These are phyloP conservation scores for Drosophila parthenogenetica DNA, from an alignment of 2,888 invertebrate genomes.

Conservation along the genomic window DNA sequence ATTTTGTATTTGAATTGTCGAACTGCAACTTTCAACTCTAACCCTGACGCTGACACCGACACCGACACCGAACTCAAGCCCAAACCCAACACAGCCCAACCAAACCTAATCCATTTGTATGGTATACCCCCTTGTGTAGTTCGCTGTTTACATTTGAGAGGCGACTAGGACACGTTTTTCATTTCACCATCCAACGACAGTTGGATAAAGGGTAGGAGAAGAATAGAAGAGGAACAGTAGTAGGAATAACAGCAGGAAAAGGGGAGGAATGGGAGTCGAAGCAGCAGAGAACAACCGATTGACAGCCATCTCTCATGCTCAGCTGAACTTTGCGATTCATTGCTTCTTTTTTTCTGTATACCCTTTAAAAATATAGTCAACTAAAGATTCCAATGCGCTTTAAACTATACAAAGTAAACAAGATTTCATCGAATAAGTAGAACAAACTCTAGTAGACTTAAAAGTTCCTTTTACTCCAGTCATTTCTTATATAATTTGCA, in stretches of 20 bases:
- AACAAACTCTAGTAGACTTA: no score
- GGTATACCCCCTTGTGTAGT: background rate
- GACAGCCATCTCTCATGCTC: conserved; percentile 46
- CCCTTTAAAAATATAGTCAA: no score
- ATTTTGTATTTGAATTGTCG: conserved; percentile 69
- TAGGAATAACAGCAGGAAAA: background rate
- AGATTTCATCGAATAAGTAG: no score
- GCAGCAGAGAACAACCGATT: conserved; percentile 47
- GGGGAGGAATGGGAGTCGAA: background rate
- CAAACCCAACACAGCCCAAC: background rate
- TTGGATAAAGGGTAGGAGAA: background rate
- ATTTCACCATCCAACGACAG: conserved; percentile 38
- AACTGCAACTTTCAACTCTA: conserved; percentile 2
- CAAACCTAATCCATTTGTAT: background rate
- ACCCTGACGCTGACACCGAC: background rate
- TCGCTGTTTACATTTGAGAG: conserved; percentile 59
- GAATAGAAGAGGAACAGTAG: background rate
- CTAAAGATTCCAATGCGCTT: no score
- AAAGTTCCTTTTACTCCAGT: no score
- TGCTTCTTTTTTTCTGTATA: no score
- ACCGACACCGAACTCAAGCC: background rate
- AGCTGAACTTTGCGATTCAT: background rate
- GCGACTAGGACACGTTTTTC: conserved; percentile 66
- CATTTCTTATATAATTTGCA: no score
- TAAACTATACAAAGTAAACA: no score